These are phyloP conservation scores for Polylopha cassiicola DNA, from an alignment of 2,888 invertebrate species.

Conservation along the genomic window DNA sequence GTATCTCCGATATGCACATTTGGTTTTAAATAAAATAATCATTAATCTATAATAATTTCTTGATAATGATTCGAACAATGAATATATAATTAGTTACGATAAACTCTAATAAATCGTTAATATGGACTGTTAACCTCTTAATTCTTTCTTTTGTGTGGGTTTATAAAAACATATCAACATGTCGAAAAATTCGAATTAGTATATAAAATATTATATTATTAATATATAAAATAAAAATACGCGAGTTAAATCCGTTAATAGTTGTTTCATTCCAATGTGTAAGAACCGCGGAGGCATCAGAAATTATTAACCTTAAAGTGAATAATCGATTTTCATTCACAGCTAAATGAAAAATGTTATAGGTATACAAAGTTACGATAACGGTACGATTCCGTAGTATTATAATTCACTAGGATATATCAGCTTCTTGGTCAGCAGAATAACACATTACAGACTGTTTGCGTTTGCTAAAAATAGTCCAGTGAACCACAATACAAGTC, in stretches of 20 bases:
- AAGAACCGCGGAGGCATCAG: too few relatives aligned
- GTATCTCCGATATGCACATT: slow-evolving; percentile 28
- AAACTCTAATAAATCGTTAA: slow-evolving; percentile 44
- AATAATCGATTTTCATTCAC: too few relatives aligned
- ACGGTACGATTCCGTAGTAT: slow-evolving; percentile 24
- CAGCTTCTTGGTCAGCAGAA: slow-evolving; percentile 36
- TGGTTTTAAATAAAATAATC: slow-evolving; percentile 39
- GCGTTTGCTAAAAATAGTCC: slow-evolving; percentile 32
- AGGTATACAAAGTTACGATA: too few relatives aligned
- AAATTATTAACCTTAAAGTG: too few relatives aligned
- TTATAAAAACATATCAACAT: too few relatives aligned
- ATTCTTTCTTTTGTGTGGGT: too few relatives aligned
- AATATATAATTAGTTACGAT: slow-evolving; percentile 50
- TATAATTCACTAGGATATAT: slow-evolving; percentile 39
- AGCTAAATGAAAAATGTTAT: too few relatives aligned
- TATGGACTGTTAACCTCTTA: slow-evolving; percentile 41
- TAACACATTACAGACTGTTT: slow-evolving; percentile 36
- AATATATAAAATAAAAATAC: too few relatives aligned
- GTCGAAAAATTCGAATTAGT: too few relatives aligned
- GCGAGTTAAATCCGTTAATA: too few relatives aligned
- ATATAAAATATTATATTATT: too few relatives aligned
- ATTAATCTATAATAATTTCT: slow-evolving; percentile 50
- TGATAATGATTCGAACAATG: slow-evolving; percentile 50
- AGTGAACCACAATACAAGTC: slow-evolving; percentile 9
- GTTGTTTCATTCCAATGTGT: too few relatives aligned